A percentile compares a stretch with the other conserved stretches of the same genome.
phyloP scores from a whole-genome alignment of 2,888 invertebrate genomes.

The Biston stratarius region DNA sequence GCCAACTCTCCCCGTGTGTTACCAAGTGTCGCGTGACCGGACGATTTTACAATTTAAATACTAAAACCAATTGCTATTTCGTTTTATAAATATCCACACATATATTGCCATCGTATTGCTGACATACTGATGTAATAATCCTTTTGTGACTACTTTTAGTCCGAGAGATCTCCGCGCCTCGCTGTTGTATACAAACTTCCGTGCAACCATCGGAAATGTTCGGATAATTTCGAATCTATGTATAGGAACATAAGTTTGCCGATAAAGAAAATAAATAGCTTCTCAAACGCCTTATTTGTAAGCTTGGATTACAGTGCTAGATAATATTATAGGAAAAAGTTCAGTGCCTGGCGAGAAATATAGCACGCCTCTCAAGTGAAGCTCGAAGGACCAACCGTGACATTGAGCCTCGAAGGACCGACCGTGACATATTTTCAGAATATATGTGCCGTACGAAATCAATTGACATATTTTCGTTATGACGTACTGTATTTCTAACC shows the following conservation, averaged over 20 bases:
- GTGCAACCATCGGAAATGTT: constrained; percentile 50
- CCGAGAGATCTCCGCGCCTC: constrained; percentile 40
- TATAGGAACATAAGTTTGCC: constrained; percentile 60
- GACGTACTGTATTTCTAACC: constrained; percentile 4
- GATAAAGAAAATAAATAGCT: constrained; percentile 48
- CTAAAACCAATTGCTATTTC: constrained; percentile 48
- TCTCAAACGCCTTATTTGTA: constrained; percentile 51
- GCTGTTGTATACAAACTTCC: constrained; percentile 49
- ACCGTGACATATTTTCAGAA: not conserved
- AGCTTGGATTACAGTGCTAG: constrained; percentile 48
- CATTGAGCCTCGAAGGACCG: not conserved
- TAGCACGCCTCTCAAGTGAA: not conserved
- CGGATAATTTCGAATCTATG: constrained; percentile 54
- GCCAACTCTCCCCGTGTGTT: constrained; percentile 9
- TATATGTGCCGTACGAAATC: not conserved
- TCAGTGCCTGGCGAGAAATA: constrained; percentile 1
- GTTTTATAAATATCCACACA: constrained; percentile 41
- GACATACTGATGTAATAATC: constrained; percentile 23
- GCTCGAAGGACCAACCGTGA: not conserved
- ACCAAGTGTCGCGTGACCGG: constrained; percentile 42
- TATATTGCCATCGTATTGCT: constrained; percentile 46
- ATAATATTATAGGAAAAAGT: constrained; percentile 26
- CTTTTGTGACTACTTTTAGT: constrained; percentile 46
- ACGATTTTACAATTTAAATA: constrained; percentile 55
- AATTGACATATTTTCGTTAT: not conserved